Base-by-base conservation (phyloP, 1,140 invertebrate species). In the Anagrus nilaparvatae region DNA sequence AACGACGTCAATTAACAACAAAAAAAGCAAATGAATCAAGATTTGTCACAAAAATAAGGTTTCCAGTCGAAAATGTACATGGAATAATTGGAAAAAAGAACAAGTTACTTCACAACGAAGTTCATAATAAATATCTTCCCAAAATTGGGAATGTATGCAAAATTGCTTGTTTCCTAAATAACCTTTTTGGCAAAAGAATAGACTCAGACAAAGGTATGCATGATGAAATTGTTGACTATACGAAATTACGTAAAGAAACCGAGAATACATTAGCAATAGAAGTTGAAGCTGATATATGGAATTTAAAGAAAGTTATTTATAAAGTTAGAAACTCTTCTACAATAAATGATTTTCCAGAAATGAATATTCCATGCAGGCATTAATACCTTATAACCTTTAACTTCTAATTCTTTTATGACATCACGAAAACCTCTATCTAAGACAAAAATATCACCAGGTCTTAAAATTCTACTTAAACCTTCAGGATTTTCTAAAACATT, bases 1-100 rank as follows among this genome's bases (percentile, higher is more conserved):
- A 51, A 47, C 29, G 47, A 24, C 39, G 27, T 8, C 54, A 61
- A 38, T 43, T 59, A 21, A 43, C 50, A 8, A 45, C 47, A 16
- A 43, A 48, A 37, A 51, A 58, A 47, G 50, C 52, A 13, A 60
- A 60, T 38, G 29, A 49, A 23, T 59, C 58, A 55, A 52, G n/a
- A n/a, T n/a, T n/a, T n/a, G n/a, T n/a, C n/a, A n/a, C n/a, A n/a
- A n/a, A n/a, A n/a, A 34, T 56, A 27, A 45, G 57, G 29, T 62
- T 54, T 54, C 51, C 52, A 5, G 54, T 63, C 12, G 57, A 63
- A 51, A 45, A 53, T 13, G 51, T 55, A 8, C 59, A 60, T 48
- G 57, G 60, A 3, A 46, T 47, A 6, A 37, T 53, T 34, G 39
- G 30, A 23, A 20, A 50, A 32, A 57, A 55, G 29, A 50, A 38